phyloP scores from a whole-genome alignment of 1,140 invertebrate species.

The Drosophila lini region DNA sequence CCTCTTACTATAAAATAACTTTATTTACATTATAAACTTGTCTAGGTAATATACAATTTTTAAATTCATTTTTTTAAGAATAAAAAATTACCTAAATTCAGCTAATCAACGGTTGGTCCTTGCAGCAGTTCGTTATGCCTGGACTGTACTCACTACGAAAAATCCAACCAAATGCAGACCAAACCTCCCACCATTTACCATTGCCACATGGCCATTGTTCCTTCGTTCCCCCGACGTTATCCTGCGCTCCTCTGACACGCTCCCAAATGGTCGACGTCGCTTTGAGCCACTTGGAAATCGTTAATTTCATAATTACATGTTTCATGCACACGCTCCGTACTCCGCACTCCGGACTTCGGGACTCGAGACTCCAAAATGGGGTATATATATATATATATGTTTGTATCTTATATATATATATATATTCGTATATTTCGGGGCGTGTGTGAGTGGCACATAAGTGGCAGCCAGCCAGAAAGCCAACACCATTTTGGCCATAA shows the following conservation, averaged over 20 bases:
- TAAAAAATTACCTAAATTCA: not conserved
- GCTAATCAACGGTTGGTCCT: slow-evolving; percentile 6
- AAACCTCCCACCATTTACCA: slow-evolving; percentile 1
- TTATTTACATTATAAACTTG: not conserved
- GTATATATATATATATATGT: slow-evolving; percentile 6
- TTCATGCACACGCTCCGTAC: slow-evolving; percentile 71
- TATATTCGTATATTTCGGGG: slow-evolving; percentile 10
- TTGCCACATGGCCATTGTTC: slow-evolving; percentile 15
- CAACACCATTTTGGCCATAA: slow-evolving; percentile 82
- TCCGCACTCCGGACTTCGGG: slow-evolving; percentile 10
- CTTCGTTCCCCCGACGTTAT: not conserved
- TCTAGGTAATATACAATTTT: not conserved
- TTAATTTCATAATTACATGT: slow-evolving; percentile 84
- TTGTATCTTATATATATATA: slow-evolving; percentile 2
- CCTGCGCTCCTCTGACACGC: slow-evolving; percentile 34
- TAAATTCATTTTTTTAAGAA: not conserved
- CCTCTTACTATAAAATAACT: too few relatives aligned
- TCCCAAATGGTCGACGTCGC: slow-evolving; percentile 43
- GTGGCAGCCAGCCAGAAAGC: slow-evolving; percentile 80
- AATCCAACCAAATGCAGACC: not conserved
- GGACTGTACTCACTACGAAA: slow-evolving; percentile 18
- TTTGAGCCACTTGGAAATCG: slow-evolving; percentile 81
- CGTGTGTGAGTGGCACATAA: slow-evolving; percentile 74
- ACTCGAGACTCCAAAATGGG: slow-evolving; percentile 64
- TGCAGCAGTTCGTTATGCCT: not conserved